phyloP scores from a whole-genome alignment of 2,888 invertebrate species.

The Sericinus montela region DNA sequence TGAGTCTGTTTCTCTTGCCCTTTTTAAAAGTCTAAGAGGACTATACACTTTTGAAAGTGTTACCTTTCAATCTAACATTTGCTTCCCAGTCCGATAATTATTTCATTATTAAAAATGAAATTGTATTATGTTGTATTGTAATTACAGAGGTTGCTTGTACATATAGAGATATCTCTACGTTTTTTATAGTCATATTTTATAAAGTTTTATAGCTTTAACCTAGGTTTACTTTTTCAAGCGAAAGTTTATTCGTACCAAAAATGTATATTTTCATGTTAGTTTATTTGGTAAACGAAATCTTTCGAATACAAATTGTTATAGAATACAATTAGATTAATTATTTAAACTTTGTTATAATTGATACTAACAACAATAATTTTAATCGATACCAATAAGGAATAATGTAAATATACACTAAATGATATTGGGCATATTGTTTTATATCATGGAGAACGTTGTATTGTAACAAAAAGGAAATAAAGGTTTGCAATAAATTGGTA shows the following conservation, averaged over 20 bases:
- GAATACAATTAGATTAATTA: slow-evolving; percentile 51
- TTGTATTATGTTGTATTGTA: slow-evolving; percentile 14
- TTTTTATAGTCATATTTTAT: slow-evolving; percentile 69
- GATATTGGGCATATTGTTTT: slow-evolving; percentile 52
- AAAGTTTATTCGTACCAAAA: slow-evolving; percentile 74
- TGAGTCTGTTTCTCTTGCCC: slow-evolving; percentile 23
- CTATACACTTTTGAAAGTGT: neutral
- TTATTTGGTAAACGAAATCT: slow-evolving; percentile 66
- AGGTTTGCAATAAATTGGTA: slow-evolving; percentile 70
- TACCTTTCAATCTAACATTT: neutral
- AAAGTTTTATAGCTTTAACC: slow-evolving; percentile 70
- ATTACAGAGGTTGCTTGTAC: slow-evolving; percentile 33
- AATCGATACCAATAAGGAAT: slow-evolving; percentile 62
- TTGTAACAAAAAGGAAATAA: slow-evolving; percentile 47
- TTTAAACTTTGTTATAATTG: slow-evolving; percentile 53
- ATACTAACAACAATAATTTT: slow-evolving; percentile 46
- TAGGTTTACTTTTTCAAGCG: slow-evolving; percentile 52
- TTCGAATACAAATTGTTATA: slow-evolving; percentile 69
- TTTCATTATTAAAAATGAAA: slow-evolving; percentile 18
- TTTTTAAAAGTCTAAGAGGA: slow-evolving; percentile 36
- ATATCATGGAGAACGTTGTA: slow-evolving; percentile 31
- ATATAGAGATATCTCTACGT: slow-evolving; percentile 49
- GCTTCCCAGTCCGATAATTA: slow-evolving; percentile 36
- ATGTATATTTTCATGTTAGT: slow-evolving; percentile 69
- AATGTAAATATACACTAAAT: slow-evolving; percentile 47